Evolutionary conservation across 2,888 invertebrate species (phyloP), one percentile per base, ranked within the genome.

Genomic region (Tipula helvola): DNA sequence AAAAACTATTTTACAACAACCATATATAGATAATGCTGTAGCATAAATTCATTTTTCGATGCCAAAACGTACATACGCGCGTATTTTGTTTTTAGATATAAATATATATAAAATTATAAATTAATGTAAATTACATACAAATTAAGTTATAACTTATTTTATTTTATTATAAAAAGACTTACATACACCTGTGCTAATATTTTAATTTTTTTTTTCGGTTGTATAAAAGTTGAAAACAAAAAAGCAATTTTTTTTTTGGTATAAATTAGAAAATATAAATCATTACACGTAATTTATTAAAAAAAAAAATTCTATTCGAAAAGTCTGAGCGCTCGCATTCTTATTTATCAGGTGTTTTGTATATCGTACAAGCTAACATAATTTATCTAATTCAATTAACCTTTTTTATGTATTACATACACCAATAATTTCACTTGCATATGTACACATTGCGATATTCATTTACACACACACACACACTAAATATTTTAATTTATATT

Each of bases 101-200:
- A 16, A 57, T 57, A 39, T n/a, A 52, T 57, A 57, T 57, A 57
- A 18, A 57, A 57, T 57, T 57, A 57, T 57, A 57, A 87, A 86
- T 86, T 87, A 85, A 87, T 87, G 87, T 83, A 87, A 87, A 87
- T 87, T 87, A 86, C 86, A 87, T 85, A 57, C 52, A 57, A 87
- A 87, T 87, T 87, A 87, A 86, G 87, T 87, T 86, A 87, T 87
- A 86, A 86, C 84, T 87, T 87, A 87, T 87, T 87, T 87, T 87
- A 87, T 87, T 87, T 71, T 71, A 71, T 71, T 28, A 28, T 28
- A 71, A 71, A 71, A 83, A 86, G 87, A 85, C 87, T 85, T 85
- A 87, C 83, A 28, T 71, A 87, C 87, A 87, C 87, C 87, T 87
- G 87, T 86, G 86, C 47, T 86, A 84, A 71, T 71, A 71, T 71